Percentiles rank a stretch among this genome's conserved stretches.
Conservation (phyloP, 2,888 invertebrate species). For the Drosophila maculinotata region DNA sequence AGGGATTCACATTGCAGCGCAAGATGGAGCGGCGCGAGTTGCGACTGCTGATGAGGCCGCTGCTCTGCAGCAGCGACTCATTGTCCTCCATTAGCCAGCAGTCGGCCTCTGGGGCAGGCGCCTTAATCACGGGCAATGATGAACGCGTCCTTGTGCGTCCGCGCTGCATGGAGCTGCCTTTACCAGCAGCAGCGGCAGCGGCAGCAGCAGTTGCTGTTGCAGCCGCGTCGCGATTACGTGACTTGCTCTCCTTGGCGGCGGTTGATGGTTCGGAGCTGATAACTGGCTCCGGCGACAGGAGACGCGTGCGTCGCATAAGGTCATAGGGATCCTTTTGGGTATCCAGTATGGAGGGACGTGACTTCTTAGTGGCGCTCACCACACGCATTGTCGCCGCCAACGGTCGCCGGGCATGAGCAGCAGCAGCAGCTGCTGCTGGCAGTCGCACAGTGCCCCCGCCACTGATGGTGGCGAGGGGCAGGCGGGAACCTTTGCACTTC, state of each 20-base stretch:
- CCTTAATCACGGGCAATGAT: slow-evolving; percentile 75
- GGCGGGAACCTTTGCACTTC: slow-evolving; percentile 92
- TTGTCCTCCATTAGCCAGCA: slow-evolving; percentile 83
- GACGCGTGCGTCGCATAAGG: slow-evolving; percentile 91
- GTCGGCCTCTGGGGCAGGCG: slow-evolving; percentile 45
- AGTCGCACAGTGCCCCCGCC: slow-evolving; percentile 88
- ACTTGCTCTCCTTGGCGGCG: too few relatives aligned
- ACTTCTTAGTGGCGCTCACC: slow-evolving; percentile 86
- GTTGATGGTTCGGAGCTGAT: slow-evolving; percentile 16
- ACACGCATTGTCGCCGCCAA: slow-evolving; percentile 88
- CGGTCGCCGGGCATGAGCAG: slow-evolving; percentile 67
- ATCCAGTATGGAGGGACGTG: slow-evolving; percentile 89
- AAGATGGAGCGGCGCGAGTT: slow-evolving; percentile 89
- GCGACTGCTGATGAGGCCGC: slow-evolving; percentile 42
- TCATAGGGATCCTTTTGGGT: slow-evolving; percentile 92
- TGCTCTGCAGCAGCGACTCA: slow-evolving; percentile 60
- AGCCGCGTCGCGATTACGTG: too few relatives aligned
- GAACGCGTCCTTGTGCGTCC: slow-evolving; percentile 86
- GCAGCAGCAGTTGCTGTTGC: slow-evolving; percentile 57
- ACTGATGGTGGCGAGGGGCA: slow-evolving; percentile 90
- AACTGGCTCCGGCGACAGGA: slow-evolving; percentile 88
- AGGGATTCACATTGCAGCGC: slow-evolving; percentile 94
- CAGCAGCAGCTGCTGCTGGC: slow-evolving; percentile 67
- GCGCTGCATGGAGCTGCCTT: slow-evolving; percentile 84
- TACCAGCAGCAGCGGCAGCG: slow-evolving; percentile 60